Evolutionary conservation across 2,797 vertebrate genomes (phyloP), one percentile per base, ranked within the genome.

Genomic region (Molossus molossus): DNA sequence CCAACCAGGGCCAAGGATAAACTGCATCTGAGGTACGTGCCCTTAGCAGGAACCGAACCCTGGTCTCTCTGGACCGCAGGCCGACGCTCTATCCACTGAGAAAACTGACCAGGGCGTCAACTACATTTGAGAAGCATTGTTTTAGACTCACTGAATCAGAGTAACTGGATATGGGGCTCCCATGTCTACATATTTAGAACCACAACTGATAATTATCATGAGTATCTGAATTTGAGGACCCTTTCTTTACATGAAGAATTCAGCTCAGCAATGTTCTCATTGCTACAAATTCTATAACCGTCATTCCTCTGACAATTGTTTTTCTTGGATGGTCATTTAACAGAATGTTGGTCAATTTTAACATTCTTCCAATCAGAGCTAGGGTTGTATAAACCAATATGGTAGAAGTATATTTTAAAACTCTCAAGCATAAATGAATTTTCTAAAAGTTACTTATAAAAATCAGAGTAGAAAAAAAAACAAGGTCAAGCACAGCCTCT

Each of bases 361-460:
- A 40, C 18, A 29, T 2, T 62, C 5, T 83, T 75, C 15, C 17
- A 64, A 5, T n/a, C 65, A 45, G 20, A 55, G 3, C 13, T 45
- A 8, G 6, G 25, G 5, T 64, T 11, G 57, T 13, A 62, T 87
- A 76, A 8, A 72, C 33, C 3, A 29, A 27, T 65, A 45, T 4
- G 27, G 21, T 9, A 50, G 8, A 76, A 14, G 18, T 29, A 11
- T 20, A 65, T 91, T 81, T 93, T 77, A 62, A 92, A 87, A 75
- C 10, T 25, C 18, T 10, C 25, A 86, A 80, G 7, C 9, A 33
- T 11, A 62, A 55, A 33, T 18, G 4, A 48, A 12, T 15, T 67
- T 82, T n/a, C 40, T 72, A 85, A 94, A 77, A 76, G 2, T 40
- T 72, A 20, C 20, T 40, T 57, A 1, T 60, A 82, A 83, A 96